Evolutionary conservation across 2,888 invertebrate genomes (phyloP), one percentile per base, ranked within the genome.

Genomic region (Oligia fasciuncula): DNA sequence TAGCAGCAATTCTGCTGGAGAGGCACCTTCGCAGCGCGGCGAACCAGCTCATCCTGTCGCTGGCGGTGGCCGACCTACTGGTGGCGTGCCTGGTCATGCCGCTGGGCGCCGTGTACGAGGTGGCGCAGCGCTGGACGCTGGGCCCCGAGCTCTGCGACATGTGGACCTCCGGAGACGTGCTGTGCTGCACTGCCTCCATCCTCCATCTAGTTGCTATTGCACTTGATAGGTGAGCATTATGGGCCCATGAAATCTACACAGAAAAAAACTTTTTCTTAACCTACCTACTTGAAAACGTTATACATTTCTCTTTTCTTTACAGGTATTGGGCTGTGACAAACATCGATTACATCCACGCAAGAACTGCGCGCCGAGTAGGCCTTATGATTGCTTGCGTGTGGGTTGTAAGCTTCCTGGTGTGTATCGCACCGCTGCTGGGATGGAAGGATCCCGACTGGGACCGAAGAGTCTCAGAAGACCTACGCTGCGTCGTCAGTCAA

Each of bases 141-240:
- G 99, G 99, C 77, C 98, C 98, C 51, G 98, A 98, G 92, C 97
- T 99, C 79, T 99, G 99, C 95, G 99, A 99, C 95, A 98, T 99
- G 98, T 99, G 99, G 99, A 99, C 99, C 54, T 98, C 98, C 60
- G 98, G 98, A 80, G 99, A 99, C 94, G 99, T 99, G 40, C 97
- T 99, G 29, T 99, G 99, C 95, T 99, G 99, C 95, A 98, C 98
- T 51, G 98, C 98, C 66, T 98, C 98, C 76, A 98, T 98, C 89
- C 96, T 98, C 79, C 98, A 98, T 95, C 97, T 98, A 74, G 98
- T 98, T 80, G 98, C 98, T 87, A 98, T 98, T 88, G 98, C 98
- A 83, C 97, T 98, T 81, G 98, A 98, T 97, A 98, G 98, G 98
- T 98, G 92, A 94, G 94, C 4, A 17, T 46, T 35, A n/a, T 14